These are phyloP conservation scores for cat (Felis catus) DNA, from an alignment of 2,113 vertebrate species.

Conservation along the genomic window F.catus_Fca126_mat1.0 CM031415.1:113733501-113734000, in stretches of 20 bases:
- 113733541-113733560: not conserved
- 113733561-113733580: not conserved
- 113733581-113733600: not conserved
- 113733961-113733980: not conserved
- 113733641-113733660: not conserved
- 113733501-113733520: not conserved
- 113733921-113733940: not conserved
- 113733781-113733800: accelerated
- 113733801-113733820: not conserved
- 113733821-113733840: not conserved
- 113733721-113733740: not conserved
- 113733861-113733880: not conserved
- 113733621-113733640: not conserved
- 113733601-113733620: not conserved
- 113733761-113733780: not conserved
- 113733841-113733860: not conserved
- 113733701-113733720: not conserved
- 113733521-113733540: not conserved
- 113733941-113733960: not conserved
- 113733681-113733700: not conserved
- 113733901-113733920: not conserved
- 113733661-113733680: not conserved
- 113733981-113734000: not conserved
- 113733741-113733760: not conserved
- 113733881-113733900: not conserved